Evolutionary conservation across 2,113 vertebrate species (phyloP), one percentile per base, ranked within the genome.

Genomic region (Megaptera novaeangliae): DNA sequence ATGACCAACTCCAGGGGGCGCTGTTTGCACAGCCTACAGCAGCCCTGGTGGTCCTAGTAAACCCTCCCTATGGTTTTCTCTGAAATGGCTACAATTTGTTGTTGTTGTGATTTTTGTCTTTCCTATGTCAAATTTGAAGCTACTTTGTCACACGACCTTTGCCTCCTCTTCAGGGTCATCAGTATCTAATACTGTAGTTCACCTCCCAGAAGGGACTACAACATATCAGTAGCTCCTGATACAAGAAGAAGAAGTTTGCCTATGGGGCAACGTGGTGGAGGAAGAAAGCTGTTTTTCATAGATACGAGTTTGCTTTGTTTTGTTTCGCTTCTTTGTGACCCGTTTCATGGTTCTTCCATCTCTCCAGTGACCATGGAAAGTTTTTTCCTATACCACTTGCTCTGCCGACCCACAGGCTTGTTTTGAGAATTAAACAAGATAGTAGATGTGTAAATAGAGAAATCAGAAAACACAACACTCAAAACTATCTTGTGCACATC

Each of bases 361-460:
- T 85, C 2, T 31, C 64, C 46, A 63, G 36, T 71, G 71, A 57
- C 23, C 20, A 2, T 36, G n/a, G 18, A 41, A 61, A 72, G 5
- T 13, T 74, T 36, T 44, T 29, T 27, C 21, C 34, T n/a, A 14
- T 46, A 77, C 13, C 21, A 77, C 6, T 23, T 71, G 11, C 13
- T 88, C 18, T 94, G 39, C 0, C 14, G 55, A n/a, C 29, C 6
- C 44, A 46, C 12, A 85, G 52, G 9, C 12, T 80, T 91, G 34
- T 95, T 95, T 88, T 90, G 69, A 94, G 61, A 95, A 94, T 81
- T 64, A 92, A 86, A 66, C 15, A 82, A 63, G 17, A 66, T 21
- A 91, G 95, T 27, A 41, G 46, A 17, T 71, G 8, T 36, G 31
- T 57, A 71, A 66, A 80, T 8, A 57, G 68, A 84, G 64, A 39